Percentiles rank a stretch among this genome's conserved stretches.
These are phyloP conservation scores for Galeopsomyia nigrocyanea DNA, from an alignment of 2,888 invertebrate species.

Conservation along the genomic window DNA sequence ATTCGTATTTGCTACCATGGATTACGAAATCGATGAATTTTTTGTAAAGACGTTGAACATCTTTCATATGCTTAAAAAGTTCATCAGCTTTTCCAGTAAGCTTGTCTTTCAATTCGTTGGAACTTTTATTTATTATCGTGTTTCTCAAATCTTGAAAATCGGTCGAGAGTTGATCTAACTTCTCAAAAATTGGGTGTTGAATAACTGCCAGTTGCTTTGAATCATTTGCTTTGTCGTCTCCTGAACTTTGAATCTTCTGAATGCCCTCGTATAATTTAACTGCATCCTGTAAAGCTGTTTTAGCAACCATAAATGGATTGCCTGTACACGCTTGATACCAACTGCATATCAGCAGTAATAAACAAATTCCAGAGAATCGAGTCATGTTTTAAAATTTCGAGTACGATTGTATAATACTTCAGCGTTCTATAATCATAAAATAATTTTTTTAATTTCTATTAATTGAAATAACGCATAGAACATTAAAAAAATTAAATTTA, in stretches of 20 bases:
- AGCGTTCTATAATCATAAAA: too few relatives aligned
- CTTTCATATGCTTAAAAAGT: slow-evolving; percentile 8
- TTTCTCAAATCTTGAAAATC: slow-evolving; percentile 6
- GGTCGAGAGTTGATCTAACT: slow-evolving; percentile 5
- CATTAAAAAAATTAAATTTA: too few relatives aligned
- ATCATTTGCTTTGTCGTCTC: too few relatives aligned
- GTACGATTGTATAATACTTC: too few relatives aligned
- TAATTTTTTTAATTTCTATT: too few relatives aligned
- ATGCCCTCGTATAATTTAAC: neutral
- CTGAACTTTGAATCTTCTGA: neutral
- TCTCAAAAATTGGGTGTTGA: neutral
- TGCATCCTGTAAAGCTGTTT: neutral
- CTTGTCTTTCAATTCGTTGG: neutral
- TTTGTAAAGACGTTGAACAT: slow-evolving; percentile 18
- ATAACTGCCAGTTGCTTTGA: too few relatives aligned
- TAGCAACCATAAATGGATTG: slow-evolving; percentile 4
- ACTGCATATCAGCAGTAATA: neutral
- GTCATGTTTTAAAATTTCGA: neutral
- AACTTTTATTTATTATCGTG: slow-evolving; percentile 1
- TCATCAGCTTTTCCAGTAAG: neutral
- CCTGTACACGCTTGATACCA: neutral
- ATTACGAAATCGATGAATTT: slow-evolving; percentile 8
- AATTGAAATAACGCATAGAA: too few relatives aligned
- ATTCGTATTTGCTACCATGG: slow-evolving; percentile 8
- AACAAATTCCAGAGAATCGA: neutral